Base-by-base conservation (phyloP, 37 sponge, comb jelly and placozoan genomes). In the Agelas oroides region DNA sequence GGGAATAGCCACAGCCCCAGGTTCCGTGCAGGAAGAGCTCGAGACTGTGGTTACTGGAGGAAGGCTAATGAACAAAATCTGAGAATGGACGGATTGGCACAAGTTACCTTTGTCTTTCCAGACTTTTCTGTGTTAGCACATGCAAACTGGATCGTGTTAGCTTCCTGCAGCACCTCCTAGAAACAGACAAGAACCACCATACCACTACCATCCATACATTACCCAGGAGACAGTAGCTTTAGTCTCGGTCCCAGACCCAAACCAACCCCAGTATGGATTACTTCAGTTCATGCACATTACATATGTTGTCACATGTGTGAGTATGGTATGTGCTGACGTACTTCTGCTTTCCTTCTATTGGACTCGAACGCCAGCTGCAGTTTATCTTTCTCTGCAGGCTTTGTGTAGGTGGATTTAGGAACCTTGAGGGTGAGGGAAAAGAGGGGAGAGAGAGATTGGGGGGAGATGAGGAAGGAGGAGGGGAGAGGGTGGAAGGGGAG, bases 101-200 rank as follows among this genome's bases (percentile, higher is more conserved):
- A n/a, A 46, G 8, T 76, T 66, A 90, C 94, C 54, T 90, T 89
- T 12, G 90, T 90, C 55, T 89, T 95, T 18, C 83, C 81, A 46
- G 96, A 95, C 63, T 95, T 92, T 32, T 89, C 91, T 31, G 85
- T 59, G 69, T 25, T 87, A 3, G 94, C 91, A 89, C 96, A 95
- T 15, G 91, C 59, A 34, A 87, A 87, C 77, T 83, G 83, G 1
- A 58, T 28, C 41, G 37, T 85, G 17, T 80, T 61, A 46, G 91
- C 88, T 33, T 92, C 81, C 30, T 46, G 17, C 36, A 89, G 59
- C 12, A 34, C 83, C 20, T 80, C 84, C 95, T 94, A 39, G 30
- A 71, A n/a, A 40, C 8, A 56, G 39, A 21, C 37, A 25, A 40
- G 16, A 40, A 53, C 20, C 34, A 81, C 5, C n/a, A 75, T 21